Percentiles rank a stretch among this genome's conserved stretches.
Evolutionary conservation across 2,797 vertebrate genomes (phyloP).

Genomic region (Megalops cyprinoides): DNA sequence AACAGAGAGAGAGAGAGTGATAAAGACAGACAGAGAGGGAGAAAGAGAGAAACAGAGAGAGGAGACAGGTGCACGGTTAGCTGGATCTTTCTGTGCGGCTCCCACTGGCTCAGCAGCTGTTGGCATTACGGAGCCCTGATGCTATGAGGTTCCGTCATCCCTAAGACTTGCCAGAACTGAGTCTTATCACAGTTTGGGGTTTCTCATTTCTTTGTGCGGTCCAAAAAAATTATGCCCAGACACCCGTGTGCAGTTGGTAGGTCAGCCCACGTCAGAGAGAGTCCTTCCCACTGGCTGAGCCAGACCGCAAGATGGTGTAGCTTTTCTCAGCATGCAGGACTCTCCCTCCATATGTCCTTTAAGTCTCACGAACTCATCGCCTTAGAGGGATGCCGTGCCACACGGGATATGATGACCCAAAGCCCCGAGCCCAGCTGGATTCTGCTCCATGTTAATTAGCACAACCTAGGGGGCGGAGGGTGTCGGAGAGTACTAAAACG

Average conservation of each 20-base stretch:
- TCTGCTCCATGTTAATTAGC: conserved; percentile 11
- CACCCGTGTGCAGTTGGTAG: neutral
- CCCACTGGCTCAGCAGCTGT: conserved; percentile 1
- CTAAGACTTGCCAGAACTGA: neutral
- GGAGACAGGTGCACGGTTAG: neutral
- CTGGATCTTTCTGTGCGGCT: neutral
- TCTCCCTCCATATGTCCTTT: no score
- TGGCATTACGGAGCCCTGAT: neutral
- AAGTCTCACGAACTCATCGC: neutral
- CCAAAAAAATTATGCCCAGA: neutral
- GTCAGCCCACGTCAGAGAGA: neutral
- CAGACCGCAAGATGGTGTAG: neutral
- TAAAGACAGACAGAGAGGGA: neutral
- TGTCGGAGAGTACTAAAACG: neutral
- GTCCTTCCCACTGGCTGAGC: neutral
- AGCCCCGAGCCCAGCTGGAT: neutral
- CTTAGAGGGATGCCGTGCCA: neutral
- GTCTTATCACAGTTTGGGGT: neutral
- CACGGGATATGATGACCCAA: neutral
- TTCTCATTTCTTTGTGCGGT: neutral
- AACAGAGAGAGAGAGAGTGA: neutral
- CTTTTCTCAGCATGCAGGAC: neutral
- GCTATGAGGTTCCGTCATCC: neutral
- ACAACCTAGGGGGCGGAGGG: neutral
- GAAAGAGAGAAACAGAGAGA: neutral